phyloP scores from a whole-genome alignment of 1,140 invertebrate species.

The Probaryconus sp. region DNA sequence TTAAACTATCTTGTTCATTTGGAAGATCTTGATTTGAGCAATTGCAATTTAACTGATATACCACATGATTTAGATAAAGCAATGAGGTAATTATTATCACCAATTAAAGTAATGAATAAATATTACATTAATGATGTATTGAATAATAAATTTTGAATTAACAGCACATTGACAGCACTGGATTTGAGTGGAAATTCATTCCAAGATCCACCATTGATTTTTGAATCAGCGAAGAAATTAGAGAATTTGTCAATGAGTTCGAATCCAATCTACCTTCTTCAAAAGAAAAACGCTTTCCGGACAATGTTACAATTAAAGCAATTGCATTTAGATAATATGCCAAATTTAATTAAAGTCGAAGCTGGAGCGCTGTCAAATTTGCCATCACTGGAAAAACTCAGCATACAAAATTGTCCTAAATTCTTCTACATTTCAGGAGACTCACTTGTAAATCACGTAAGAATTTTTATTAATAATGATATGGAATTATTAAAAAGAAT shows the following conservation, averaged over 20 bases:
- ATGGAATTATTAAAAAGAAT: neutral
- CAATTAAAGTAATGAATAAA: too few species aligned
- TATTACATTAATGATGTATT: too few species aligned
- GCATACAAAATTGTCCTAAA: slow-evolving; percentile 80
- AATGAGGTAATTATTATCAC: slow-evolving; percentile 1
- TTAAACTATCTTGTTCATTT: slow-evolving; percentile 81
- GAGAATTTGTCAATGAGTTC: slow-evolving; percentile 82
- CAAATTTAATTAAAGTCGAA: slow-evolving; percentile 79
- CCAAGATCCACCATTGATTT: slow-evolving; percentile 79
- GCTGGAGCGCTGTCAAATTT: slow-evolving; percentile 78
- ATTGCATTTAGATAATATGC: slow-evolving; percentile 83
- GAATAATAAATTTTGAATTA: too few species aligned
- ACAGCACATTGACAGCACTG: too few species aligned
- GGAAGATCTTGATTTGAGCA: slow-evolving; percentile 84
- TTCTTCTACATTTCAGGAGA: slow-evolving; percentile 80
- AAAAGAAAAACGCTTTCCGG: slow-evolving; percentile 79
- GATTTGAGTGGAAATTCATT: slow-evolving; percentile 85
- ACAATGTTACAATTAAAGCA: slow-evolving; percentile 79
- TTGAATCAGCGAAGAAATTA: slow-evolving; percentile 80
- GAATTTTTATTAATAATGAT: neutral
- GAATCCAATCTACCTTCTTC: slow-evolving; percentile 82
- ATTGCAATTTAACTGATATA: slow-evolving; percentile 79
- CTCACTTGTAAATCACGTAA: slow-evolving; percentile 70
- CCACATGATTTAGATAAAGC: slow-evolving; percentile 3
- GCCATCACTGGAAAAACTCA: slow-evolving; percentile 77